Evolutionary conservation across 2,888 invertebrate genomes (phyloP).

Genomic region (Rhopalosiphum nymphaeae): DNA sequence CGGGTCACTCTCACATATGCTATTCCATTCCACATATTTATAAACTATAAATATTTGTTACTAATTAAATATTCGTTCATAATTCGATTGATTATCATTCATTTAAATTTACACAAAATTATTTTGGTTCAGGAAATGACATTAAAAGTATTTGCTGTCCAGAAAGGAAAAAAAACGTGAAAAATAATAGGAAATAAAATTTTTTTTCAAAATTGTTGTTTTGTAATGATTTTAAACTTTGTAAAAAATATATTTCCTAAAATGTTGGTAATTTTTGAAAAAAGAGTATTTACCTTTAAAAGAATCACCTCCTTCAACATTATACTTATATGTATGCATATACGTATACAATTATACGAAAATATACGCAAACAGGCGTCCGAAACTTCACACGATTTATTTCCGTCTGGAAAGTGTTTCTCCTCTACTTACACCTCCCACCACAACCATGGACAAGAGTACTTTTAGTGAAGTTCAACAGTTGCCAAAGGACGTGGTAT

Average conservation of each 20-base stretch:
- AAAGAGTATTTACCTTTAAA: neutral
- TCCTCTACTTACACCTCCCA: neutral
- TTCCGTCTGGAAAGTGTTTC: conserved; percentile 22
- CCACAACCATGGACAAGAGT: neutral
- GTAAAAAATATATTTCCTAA: neutral
- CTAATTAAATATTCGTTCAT: neutral
- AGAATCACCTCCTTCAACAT: neutral
- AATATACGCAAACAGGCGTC: neutral
- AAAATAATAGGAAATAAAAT: neutral
- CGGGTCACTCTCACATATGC: neutral
- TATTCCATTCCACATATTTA: neutral
- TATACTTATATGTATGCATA: neutral
- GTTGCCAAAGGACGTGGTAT: neutral
- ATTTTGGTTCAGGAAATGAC: neutral
- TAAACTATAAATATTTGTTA: neutral
- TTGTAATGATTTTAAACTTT: neutral
- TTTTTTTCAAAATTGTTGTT: neutral
- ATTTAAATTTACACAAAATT: neutral
- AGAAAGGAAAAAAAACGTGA: neutral
- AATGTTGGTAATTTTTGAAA: neutral
- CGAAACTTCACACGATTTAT: neutral
- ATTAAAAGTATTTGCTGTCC: neutral
- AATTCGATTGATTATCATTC: neutral
- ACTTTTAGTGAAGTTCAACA: conserved; percentile 13
- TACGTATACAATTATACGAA: neutral